Percentiles rank a stretch among this genome's conserved stretches.
Evolutionary conservation across 2,888 invertebrate genomes (phyloP).

Genomic region (Endomychus coccineus): DNA sequence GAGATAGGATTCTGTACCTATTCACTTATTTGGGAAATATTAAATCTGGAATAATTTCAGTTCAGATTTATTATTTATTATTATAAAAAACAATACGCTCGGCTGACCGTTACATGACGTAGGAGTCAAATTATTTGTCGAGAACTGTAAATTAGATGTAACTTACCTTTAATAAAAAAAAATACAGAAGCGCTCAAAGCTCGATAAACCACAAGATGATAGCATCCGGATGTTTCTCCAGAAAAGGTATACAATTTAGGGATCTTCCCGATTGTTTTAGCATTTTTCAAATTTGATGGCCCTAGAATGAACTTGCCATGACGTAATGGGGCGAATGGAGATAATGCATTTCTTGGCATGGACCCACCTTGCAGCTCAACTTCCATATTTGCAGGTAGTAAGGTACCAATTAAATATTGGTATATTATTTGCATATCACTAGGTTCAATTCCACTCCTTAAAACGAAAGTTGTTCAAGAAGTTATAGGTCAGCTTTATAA

Average conservation of each 20-base stretch:
- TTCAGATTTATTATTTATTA: too few species aligned
- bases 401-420: conserved; percentile 71
- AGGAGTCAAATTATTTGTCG: too few species aligned
- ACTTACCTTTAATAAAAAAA: conserved; percentile 72
- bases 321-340: conserved; percentile 47
- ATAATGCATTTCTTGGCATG: conserved; percentile 48
- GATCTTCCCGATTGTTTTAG: conserved; percentile 51
- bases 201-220: conserved; percentile 76
- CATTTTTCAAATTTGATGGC: conserved; percentile 52
- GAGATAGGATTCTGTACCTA: too few species aligned
- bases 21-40: too few species aligned
- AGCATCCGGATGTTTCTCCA: conserved; percentile 49
- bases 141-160: too few species aligned
- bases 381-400: conserved; percentile 70
- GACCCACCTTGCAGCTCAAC: conserved; percentile 66
- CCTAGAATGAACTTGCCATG: conserved; percentile 64
- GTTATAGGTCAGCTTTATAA: too few species aligned
- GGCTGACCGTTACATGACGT: too few species aligned
- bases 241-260: conserved; percentile 64
- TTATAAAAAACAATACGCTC: too few species aligned
- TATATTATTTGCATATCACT: conserved; percentile 84
- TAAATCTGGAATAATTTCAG: too few species aligned
- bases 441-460: conserved; percentile 79
- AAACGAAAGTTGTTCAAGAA: too few species aligned
- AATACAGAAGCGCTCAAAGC: conserved; percentile 80